Evolutionary conservation across 1,140 invertebrate species (phyloP).

Genomic region (Pinna nobilis): DNA sequence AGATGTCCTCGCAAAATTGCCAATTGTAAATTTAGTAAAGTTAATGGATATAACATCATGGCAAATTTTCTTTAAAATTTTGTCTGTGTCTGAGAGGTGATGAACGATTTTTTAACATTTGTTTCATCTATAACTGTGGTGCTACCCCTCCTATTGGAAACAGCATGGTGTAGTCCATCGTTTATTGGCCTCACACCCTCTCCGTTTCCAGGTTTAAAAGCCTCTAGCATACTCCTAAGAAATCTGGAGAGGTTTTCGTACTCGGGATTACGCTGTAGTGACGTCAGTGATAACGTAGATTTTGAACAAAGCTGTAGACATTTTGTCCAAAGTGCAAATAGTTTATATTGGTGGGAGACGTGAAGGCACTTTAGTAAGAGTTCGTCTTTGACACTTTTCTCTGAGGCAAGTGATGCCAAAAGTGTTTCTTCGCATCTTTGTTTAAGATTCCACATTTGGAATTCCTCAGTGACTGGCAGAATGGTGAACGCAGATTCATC

Average conservation of each 20-base stretch:
- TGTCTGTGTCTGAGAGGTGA: constrained; percentile 29
- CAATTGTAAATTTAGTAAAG: too few species aligned
- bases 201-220: constrained; percentile 20
- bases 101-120: constrained; percentile 21
- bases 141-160: not conserved
- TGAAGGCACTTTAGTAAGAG: constrained; percentile 31
- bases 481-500: constrained; percentile 31
- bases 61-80: constrained; percentile 15
- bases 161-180: not conserved
- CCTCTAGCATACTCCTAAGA: constrained; percentile 42
- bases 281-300: constrained; percentile 2
- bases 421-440: constrained; percentile 41
- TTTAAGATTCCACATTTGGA: constrained; percentile 44
- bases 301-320: constrained; percentile 36
- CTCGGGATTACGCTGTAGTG: constrained; percentile 25
- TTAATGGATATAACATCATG: too few species aligned
- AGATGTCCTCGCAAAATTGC: too few species aligned
- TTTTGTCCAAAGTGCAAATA: constrained; percentile 44
- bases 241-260: constrained; percentile 39
- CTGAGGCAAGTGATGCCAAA: constrained; percentile 17
- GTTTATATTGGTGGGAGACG: constrained; percentile 34
- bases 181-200: not conserved
- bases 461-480: constrained; percentile 33
- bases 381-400: constrained; percentile 33
- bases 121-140: constrained; percentile 35